These are phyloP conservation scores for Ormyrus pomaceus DNA, from an alignment of 2,888 invertebrate genomes.

Conservation along the genomic window DNA sequence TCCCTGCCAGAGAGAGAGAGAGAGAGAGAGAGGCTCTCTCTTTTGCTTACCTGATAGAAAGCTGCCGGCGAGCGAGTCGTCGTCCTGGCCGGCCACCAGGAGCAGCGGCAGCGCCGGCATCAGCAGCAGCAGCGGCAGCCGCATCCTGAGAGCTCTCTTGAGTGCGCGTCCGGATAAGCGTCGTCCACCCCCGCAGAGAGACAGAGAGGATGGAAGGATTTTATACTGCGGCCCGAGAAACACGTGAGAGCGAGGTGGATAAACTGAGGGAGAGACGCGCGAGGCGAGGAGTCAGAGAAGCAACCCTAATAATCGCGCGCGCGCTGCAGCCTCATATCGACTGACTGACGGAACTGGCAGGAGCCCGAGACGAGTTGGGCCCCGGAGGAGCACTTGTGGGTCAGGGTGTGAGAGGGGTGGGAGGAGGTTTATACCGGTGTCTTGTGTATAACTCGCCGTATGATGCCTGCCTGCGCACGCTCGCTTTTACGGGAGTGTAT, in stretches of 20 bases:
- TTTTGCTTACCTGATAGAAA: conserved; percentile 85
- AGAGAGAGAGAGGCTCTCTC: not conserved
- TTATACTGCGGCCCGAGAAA: no score
- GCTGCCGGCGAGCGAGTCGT: conserved; percentile 89
- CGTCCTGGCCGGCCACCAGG: conserved; percentile 74
- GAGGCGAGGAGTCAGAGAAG: conserved; percentile 38
- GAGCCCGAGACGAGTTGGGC: conserved; percentile 3
- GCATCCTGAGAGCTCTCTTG: conserved; percentile 51
- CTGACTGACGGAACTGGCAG: conserved; percentile 66
- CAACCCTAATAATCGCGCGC: conserved; percentile 68
- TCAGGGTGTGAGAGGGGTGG: conserved; percentile 68
- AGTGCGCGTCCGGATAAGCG: conserved; percentile 1
- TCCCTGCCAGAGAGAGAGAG: not conserved
- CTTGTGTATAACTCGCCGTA: no score
- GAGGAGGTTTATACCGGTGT: no score
- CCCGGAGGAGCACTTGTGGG: conserved; percentile 66
- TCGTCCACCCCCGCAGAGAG: no score
- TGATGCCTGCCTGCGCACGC: no score
- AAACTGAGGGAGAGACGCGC: no score
- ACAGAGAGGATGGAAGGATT: no score
- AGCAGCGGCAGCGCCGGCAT: conserved; percentile 52
- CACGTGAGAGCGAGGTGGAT: no score
- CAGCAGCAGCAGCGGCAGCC: conserved; percentile 48
- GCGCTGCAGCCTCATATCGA: conserved; percentile 67
- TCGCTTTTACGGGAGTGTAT: no score